These are phyloP conservation scores for Chlamydotis undulata DNA, from an alignment of 2,113 vertebrate genomes.

Conservation along the genomic window DNA sequence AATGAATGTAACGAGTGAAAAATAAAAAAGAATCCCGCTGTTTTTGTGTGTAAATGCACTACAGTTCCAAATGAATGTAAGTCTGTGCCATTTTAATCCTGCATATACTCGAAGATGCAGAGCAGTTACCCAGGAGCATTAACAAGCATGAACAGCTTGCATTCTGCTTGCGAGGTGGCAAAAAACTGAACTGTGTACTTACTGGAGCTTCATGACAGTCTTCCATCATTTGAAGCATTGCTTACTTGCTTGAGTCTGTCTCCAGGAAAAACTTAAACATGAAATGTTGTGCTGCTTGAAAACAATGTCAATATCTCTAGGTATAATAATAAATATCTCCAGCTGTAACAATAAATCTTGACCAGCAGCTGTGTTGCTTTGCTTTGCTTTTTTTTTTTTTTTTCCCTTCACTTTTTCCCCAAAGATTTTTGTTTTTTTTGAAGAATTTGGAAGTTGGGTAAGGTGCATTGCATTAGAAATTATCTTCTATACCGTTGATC, in stretches of 20 bases:
- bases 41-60: background rate
- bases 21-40: accelerated
- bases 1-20: background rate
- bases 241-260: background rate
- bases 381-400: background rate
- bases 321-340: background rate
- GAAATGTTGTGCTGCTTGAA: background rate
- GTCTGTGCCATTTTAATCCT: background rate
- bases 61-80: background rate
- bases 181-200: background rate
- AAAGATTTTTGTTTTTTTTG: accelerated
- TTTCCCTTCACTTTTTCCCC: background rate
- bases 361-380: background rate
- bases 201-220: background rate
- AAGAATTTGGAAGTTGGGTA: accelerated
- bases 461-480: accelerated
- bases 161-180: background rate
- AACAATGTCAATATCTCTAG: background rate
- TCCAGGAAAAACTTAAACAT: background rate
- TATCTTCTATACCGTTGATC: accelerated
- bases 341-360: background rate
- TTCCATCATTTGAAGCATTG: background rate
- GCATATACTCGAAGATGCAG: background rate
- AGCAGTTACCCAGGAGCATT: background rate
- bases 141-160: background rate